Evolutionary conservation across 2,888 invertebrate species (phyloP), one percentile per base, ranked within the genome.

Genomic region (Drosophila hamatofila): DNA sequence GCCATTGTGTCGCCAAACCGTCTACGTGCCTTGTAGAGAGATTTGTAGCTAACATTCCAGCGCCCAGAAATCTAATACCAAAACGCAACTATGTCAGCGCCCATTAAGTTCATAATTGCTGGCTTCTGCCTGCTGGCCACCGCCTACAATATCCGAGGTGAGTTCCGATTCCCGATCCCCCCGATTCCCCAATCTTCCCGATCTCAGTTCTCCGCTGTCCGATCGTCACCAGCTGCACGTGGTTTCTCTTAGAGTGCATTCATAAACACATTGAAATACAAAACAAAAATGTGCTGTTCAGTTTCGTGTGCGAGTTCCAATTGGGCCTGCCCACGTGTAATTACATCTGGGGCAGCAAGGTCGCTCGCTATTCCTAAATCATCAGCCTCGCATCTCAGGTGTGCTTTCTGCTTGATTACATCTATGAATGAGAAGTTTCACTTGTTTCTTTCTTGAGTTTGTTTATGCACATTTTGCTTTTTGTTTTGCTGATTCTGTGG

Each of bases 111-210:
- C 54, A 62, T 90, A 41, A 74, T 90, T 42, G 77, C 78, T 37
- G 82, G 80, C 18, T 69, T 89, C 25, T 87, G 79, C 55, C 68
- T 91, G 18, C 59, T 91, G 65, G 83, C 84, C 35, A 74, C 80
- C 64, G 81, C 76, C 62, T 84, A 81, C 72, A 79, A 77, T 25
- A 84, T 87, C 41, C 73, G 78, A 81, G 90, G 90, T 90, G 59
- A 74, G 89, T 78, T 42, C 23, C 54, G 35, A 6, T 35, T n/a
- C 6, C 49, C 35, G 48, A 14, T 21, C 14, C 9, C 39, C n/a
- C 30, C 30, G 30, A 30, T 51, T 55, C 30, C 5, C 61, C 27
- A 63, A 68, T 56, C n/a, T 52, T 25, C 9, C 61, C 30, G 66
- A 71, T 56, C 16, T 11, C 46, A 16, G 4, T n/a, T 27, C 48